Evolutionary conservation across 1,140 invertebrate genomes (phyloP).

Genomic region (Drosophila ambigua): DNA sequence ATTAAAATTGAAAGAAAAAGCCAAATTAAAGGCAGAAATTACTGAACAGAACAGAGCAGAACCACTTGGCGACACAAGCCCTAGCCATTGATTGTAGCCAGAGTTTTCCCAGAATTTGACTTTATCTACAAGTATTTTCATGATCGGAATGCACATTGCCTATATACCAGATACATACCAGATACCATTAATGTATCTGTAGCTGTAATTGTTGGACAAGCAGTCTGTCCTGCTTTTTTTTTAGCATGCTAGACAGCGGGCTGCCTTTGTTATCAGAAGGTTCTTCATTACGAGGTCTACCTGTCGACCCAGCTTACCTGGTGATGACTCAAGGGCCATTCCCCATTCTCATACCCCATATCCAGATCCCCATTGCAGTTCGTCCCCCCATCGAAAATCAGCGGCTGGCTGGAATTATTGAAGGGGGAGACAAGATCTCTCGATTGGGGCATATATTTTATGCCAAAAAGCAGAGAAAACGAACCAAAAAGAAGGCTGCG

Average conservation of each 20-base stretch:
- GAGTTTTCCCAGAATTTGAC: constrained; percentile 16
- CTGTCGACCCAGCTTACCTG: constrained; percentile 5
- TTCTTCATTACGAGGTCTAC: constrained; percentile 27
- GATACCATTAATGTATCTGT: not conserved
- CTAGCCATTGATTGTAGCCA: not conserved
- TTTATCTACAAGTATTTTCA: constrained; percentile 15
- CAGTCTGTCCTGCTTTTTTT: constrained; percentile 11
- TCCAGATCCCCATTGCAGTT: not conserved
- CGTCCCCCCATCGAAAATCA: constrained; percentile 29
- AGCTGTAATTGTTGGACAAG: constrained; percentile 29
- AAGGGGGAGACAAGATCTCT: constrained; percentile 70
- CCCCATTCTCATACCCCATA: not conserved
- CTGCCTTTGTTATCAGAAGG: constrained; percentile 51
- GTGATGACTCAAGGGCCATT: constrained; percentile 34
- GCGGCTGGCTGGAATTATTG: constrained; percentile 27
- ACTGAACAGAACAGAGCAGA: not conserved
- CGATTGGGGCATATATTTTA: constrained; percentile 65
- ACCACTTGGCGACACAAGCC: constrained; percentile 28
- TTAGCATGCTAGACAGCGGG: constrained; percentile 46
- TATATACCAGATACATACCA: not conserved
- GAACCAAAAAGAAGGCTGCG: constrained; percentile 42
- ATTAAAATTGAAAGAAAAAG: constrained; percentile 71
- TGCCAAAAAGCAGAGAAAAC: constrained; percentile 31
- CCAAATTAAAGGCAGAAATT: constrained; percentile 26
- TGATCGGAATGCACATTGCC: constrained; percentile 2